Conservation (phyloP, 2,113 vertebrate species). For the Lipophrys pholis region DNA sequence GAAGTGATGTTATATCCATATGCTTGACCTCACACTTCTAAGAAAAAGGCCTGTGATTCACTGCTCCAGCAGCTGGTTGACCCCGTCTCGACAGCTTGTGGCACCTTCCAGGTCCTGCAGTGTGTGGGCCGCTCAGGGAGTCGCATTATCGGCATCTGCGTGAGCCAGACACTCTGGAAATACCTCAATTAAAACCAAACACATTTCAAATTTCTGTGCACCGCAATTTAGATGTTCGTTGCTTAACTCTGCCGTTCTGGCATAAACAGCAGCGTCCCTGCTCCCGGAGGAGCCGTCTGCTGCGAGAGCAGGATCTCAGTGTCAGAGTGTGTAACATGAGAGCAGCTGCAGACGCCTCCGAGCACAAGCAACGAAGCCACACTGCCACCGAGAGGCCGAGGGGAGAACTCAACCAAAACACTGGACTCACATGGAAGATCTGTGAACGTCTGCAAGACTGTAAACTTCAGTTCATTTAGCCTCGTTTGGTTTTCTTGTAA, state of each 20-base stretch:
- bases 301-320: conserved; percentile 25
- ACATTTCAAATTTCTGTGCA: conserved; percentile 39
- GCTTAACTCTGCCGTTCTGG: conserved; percentile 49
- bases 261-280: conserved; percentile 47
- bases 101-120: not conserved
- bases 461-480: not conserved
- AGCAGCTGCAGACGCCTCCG: not conserved
- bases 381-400: conserved; percentile 75
- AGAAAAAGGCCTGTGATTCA: not conserved
- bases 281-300: conserved; percentile 33
- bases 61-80: not conserved
- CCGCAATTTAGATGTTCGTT: conserved; percentile 50
- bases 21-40: not conserved
- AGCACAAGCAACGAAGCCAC: conserved; percentile 30
- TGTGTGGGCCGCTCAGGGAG: conserved; percentile 20
- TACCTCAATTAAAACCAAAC: conserved; percentile 41
- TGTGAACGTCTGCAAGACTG: not conserved
- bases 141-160: conserved; percentile 22
- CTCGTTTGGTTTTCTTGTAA: not conserved
- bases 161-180: conserved; percentile 37
- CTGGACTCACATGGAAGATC: not conserved
- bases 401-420: not conserved
- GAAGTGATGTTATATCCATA: not conserved
- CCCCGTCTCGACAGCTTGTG: not conserved
- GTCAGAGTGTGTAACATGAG: conserved; percentile 45